Evolutionary conservation across 2,797 vertebrate genomes (phyloP).

Genomic region (Sphenodon punctatus): DNA sequence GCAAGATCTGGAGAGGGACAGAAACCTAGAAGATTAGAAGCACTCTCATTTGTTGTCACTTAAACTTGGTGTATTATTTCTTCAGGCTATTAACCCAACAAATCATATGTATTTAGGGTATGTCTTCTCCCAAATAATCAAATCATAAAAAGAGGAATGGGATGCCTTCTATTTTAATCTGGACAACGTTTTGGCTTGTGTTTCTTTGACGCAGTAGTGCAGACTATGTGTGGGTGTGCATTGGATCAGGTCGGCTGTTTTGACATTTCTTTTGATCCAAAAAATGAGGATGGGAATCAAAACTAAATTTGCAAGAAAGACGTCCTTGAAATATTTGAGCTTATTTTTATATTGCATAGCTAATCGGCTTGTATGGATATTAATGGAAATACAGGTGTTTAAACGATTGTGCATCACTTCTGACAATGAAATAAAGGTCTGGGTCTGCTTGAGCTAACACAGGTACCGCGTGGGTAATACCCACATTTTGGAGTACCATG

Average conservation of each 20-base stretch:
- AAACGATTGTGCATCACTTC: neutral
- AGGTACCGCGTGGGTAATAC: too few species aligned
- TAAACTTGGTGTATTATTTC: neutral
- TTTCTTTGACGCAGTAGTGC: conserved; percentile 21
- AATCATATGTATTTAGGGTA: conserved; percentile 10
- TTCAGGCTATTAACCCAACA: neutral
- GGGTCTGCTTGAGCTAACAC: too few species aligned
- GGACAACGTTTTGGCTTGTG: conserved; percentile 27
- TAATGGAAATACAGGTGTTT: conserved; percentile 28
- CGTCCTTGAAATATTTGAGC: too few species aligned
- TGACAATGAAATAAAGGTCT: too few species aligned
- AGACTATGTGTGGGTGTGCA: neutral
- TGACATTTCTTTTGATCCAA: conserved; percentile 17
- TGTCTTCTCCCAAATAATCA: conserved; percentile 23
- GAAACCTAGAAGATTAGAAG: conserved; percentile 22
- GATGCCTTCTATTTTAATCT: conserved; percentile 23
- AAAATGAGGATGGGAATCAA: conserved; percentile 4
- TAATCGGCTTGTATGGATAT: conserved; percentile 11
- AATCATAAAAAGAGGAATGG: conserved; percentile 8
- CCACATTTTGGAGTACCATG: too few species aligned
- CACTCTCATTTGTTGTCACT: conserved; percentile 16
- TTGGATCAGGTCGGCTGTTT: neutral
- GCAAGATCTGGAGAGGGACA: conserved; percentile 16
- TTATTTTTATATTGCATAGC: conserved; percentile 9
- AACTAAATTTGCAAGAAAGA: too few species aligned